Base-by-base conservation (phyloP, 2,797 vertebrate species). In the Mormyrops boulengeri region DNA sequence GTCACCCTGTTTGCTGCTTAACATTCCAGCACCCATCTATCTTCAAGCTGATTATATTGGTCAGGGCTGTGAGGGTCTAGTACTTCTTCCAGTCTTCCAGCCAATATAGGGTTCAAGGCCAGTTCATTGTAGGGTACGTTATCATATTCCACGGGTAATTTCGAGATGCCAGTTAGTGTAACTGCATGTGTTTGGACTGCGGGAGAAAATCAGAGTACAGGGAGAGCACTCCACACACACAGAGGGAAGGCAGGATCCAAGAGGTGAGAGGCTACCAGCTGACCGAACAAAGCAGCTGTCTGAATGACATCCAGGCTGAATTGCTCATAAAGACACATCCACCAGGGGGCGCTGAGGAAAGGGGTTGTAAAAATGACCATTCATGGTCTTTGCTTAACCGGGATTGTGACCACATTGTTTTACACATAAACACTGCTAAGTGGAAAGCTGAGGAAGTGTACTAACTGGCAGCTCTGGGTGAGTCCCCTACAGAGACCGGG, bases 11-110 rank as follows among this genome's bases (percentile, higher is more conserved):
- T 85, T 85, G 82, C 44, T 47, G 22, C 22, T 47, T n/a, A 44
- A 85, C 38, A 22, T 22, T 11, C 19, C 11, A 30, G 2, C 22
- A 50, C 2, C 30, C 41, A 85, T 50, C 47, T n/a, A 49, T 47
- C 41, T 50, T 85, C 44, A 22, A n/a, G 47, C 52, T 87, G 8
- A 89, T 88, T 86, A 88, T 89, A 88, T 19, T 55, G 89, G 91
- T 92, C 89, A 92, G 91, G 93, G 89, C 57, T 86, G 0, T 91
- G 2, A 17, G 41, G 85, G 47, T 90, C 69, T 86, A 44, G 88
- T 89, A 82, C 89, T 89, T 89, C 90, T 91, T 91, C 73, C 92
- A 91, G 89, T 89, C 90, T 91, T 91, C 73, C 91, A 91, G 89
- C 90, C 90, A 91, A 92, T 92, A 80, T 14, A 49, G 91, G 92